Base-by-base conservation (phyloP, 2,888 invertebrate species). In the Laothoe populi region DNA sequence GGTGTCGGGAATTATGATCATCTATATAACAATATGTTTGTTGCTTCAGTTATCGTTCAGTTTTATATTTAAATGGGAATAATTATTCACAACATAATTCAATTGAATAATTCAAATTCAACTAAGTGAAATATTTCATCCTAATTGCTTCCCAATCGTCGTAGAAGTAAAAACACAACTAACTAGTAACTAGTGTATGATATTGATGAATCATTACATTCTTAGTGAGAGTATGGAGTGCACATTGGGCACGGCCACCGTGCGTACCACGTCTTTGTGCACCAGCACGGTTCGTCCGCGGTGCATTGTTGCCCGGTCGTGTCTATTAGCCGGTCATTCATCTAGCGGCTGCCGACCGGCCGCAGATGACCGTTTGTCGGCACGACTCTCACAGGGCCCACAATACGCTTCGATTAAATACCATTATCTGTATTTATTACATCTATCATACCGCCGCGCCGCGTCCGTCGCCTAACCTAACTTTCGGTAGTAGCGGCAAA, bases 401-500 rank as follows among this genome's bases (percentile, higher is more conserved):
- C 82, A 84, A 83, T 81, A 77, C 78, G 71, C 74, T 74, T 81
- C 84, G 79, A 87, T 86, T 87, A 84, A 78, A 78, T 78, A 81
- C 85, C 75, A 86, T 86, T 86, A 86, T 82, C 78, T 82, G 81
- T 83, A 82, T 84, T 84, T 85, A 85, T 83, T 84, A 82, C 83
- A 79, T 79, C 78, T 81, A 78, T 82, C 77, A 77, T 64, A 74
- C 78, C 78, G 75, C 19, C 19, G 42, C 42, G 16, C 42, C 8
- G 3, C 8, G 44, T 19, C 44, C 19, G 44, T n/a, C 44, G 44
- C 44, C 19, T 8, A 76, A 70, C 71, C 66, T 68, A 66, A 70
- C 63, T 68, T 74, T 68, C 71, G 72, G 64, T 70, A 69, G 68
- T 65, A 65, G 67, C 68, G 72, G 57, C 70, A 71, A 74, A 73